Evolutionary conservation across 1,140 invertebrate genomes (phyloP).

Genomic region (Scaptomyza pallida): DNA sequence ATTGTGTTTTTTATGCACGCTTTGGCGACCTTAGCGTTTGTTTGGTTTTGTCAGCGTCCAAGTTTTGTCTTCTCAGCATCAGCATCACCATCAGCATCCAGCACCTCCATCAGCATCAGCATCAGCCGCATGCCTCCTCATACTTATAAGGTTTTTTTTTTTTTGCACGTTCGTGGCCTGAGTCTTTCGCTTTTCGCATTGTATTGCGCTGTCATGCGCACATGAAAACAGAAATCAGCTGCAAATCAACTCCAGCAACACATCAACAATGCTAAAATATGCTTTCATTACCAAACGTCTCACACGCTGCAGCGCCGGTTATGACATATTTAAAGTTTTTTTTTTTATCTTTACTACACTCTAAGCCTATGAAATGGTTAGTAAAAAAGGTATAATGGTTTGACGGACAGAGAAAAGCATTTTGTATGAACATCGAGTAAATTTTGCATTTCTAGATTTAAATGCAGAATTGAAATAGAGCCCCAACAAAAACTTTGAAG

Average conservation of each 20-base stretch:
- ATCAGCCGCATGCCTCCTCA: conserved; percentile 41
- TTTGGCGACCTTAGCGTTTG: conserved; percentile 63
- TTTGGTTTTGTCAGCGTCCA: conserved; percentile 34
- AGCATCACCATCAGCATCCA: too few species aligned
- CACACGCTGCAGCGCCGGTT: conserved; percentile 38
- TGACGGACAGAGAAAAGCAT: too few species aligned
- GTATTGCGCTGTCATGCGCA: conserved; percentile 80
- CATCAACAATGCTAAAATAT: conserved; percentile 72
- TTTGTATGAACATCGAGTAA: too few species aligned
- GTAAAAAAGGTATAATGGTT: too few species aligned
- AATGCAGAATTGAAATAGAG: too few species aligned
- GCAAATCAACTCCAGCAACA: conserved; percentile 30
- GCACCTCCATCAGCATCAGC: too few species aligned
- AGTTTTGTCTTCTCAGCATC: conserved; percentile 12
- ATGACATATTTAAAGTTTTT: conserved; percentile 60
- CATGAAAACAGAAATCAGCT: conserved; percentile 58
- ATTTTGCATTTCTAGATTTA: too few species aligned
- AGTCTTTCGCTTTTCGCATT: conserved; percentile 78
- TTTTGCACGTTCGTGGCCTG: conserved; percentile 73
- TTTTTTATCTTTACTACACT: conserved; percentile 12
- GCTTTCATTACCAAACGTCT: conserved; percentile 79
- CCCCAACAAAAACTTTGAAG: too few species aligned
- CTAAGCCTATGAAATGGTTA: too few species aligned
- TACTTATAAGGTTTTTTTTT: conserved; percentile 26
- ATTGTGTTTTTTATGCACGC: conserved; percentile 67